Conservation (phyloP, 1,140 invertebrate species). For the Cylas formicarius region DNA sequence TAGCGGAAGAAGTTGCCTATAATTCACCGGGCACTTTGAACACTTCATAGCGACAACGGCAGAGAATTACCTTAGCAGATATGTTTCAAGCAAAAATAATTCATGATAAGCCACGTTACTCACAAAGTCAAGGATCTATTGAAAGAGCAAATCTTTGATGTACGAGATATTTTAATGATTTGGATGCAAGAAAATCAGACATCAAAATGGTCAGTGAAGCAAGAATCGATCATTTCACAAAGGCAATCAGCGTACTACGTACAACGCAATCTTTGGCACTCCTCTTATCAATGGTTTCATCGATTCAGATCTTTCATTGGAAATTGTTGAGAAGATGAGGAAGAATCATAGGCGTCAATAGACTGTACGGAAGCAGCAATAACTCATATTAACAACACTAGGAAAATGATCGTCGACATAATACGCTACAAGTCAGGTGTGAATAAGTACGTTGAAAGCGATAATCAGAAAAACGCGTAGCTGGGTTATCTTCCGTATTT, state of each 20-base stretch:
- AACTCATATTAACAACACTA: too few relatives aligned
- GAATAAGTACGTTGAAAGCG: too few relatives aligned
- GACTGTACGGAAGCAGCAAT: too few relatives aligned
- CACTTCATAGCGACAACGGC: too few relatives aligned
- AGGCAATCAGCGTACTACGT: not conserved
- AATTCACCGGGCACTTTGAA: not conserved
- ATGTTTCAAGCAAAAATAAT: slow-evolving; percentile 4
- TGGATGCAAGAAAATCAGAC: slow-evolving; percentile 6
- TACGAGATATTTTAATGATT: slow-evolving; percentile 1
- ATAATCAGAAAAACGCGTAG: too few relatives aligned
- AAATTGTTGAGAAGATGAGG: slow-evolving; percentile 2
- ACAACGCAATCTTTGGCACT: too few relatives aligned
- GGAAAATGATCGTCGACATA: too few relatives aligned
- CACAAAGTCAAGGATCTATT: slow-evolving; percentile 7
- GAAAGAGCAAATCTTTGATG: slow-evolving; percentile 1
- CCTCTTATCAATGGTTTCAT: too few relatives aligned
- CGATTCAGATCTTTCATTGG: not conserved
- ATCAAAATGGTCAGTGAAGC: not conserved
- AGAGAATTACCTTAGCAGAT: too few relatives aligned
- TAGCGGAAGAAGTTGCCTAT: slow-evolving; percentile 1
- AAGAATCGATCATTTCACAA: not conserved
- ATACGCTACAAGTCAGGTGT: too few relatives aligned
- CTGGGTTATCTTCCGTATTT: too few relatives aligned
- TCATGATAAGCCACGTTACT: slow-evolving; percentile 5
- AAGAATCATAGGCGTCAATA: not conserved